Conservation (phyloP, 1,140 invertebrate genomes). For the Cecropterus lyciades region DNA sequence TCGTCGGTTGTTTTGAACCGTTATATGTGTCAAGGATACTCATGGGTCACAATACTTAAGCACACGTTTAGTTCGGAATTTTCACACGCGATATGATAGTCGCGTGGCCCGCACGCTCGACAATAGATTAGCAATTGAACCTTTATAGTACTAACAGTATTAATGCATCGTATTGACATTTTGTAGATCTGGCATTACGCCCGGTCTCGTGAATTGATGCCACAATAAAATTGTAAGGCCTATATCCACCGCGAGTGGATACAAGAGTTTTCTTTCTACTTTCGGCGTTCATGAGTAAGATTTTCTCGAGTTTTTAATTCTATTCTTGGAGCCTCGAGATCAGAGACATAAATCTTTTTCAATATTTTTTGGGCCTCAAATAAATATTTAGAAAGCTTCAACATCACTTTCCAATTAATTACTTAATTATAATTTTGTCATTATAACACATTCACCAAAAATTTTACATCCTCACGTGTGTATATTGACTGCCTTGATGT, state of each 20-base stretch:
- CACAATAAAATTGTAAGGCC: conserved; percentile 53
- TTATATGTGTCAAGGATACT: conserved; percentile 24
- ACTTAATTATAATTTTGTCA: too few relatives aligned
- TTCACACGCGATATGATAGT: conserved; percentile 27
- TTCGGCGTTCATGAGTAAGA: too few relatives aligned
- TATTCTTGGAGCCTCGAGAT: too few relatives aligned
- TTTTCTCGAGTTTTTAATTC: too few relatives aligned
- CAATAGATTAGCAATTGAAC: conserved; percentile 53
- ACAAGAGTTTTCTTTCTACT: not conserved
- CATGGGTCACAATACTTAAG: conserved; percentile 27
- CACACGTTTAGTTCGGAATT: conserved; percentile 32
- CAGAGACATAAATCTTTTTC: too few relatives aligned
- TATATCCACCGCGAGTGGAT: not conserved
- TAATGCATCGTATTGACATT: conserved; percentile 83
- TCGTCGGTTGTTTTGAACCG: conserved; percentile 32
- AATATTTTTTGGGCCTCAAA: too few relatives aligned
- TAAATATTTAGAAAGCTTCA: too few relatives aligned
- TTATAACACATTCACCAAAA: too few relatives aligned
- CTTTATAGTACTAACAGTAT: conserved; percentile 59
- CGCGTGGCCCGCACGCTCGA: conserved; percentile 14
- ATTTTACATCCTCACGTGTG: too few relatives aligned
- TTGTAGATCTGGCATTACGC: conserved; percentile 69
- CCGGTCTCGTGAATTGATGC: conserved; percentile 59
- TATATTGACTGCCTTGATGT: too few relatives aligned
- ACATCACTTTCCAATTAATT: too few relatives aligned